Conservation (phyloP, 1,140 invertebrate species). For the Amyelois transitella region DNA sequence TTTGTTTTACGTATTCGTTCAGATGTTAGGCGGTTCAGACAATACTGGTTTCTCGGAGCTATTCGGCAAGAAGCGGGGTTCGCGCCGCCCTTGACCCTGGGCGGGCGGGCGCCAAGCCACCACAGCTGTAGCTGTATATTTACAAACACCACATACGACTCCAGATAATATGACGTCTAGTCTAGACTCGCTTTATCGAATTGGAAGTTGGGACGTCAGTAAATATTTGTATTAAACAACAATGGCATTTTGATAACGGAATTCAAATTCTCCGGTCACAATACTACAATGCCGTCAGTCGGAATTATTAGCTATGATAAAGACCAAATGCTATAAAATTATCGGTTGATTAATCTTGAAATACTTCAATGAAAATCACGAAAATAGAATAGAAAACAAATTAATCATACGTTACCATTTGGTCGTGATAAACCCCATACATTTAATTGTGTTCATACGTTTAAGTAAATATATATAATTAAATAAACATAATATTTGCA, state of each 20-base stretch:
- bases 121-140: constrained; percentile 15
- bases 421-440: too few species aligned
- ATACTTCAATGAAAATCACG: not conserved
- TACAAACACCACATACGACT: constrained; percentile 15
- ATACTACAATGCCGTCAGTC: not conserved
- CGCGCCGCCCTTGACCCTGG: constrained; percentile 37
- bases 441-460: too few species aligned
- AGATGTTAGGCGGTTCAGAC: constrained; percentile 3
- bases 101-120: constrained; percentile 7
- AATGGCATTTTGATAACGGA: not conserved
- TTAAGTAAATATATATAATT: too few species aligned
- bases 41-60: constrained; percentile 9
- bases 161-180: constrained; percentile 10
- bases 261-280: not conserved
- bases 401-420: too few species aligned
- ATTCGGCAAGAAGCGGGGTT: constrained; percentile 10
- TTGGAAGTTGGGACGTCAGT: not conserved
- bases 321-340: not conserved
- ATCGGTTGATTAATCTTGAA: not conserved
- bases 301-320: not conserved
- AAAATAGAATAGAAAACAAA: too few species aligned
- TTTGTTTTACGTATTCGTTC: constrained; percentile 8
- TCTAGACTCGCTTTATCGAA: constrained; percentile 3
- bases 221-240: not conserved
- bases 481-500: too few species aligned